These are phyloP conservation scores for Anableps anableps DNA, from an alignment of 2,797 vertebrate genomes.

Conservation along the genomic window DNA sequence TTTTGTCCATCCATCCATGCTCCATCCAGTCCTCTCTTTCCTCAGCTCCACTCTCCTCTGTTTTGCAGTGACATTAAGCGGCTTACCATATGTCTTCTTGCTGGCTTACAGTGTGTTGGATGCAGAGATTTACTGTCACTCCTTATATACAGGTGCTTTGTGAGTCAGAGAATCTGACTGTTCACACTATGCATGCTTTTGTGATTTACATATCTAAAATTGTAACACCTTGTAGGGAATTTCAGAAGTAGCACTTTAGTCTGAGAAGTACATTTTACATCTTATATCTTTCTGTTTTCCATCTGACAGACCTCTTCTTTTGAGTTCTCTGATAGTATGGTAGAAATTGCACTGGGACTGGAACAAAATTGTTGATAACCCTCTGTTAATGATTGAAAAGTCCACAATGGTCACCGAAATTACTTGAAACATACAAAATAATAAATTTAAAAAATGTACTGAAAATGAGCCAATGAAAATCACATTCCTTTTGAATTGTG, in stretches of 20 bases:
- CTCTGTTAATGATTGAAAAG: background rate
- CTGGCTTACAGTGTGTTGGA: constrained; percentile 69
- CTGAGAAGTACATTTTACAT: constrained; percentile 9
- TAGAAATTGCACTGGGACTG: background rate
- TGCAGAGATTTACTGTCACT: constrained; percentile 74
- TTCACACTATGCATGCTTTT: constrained; percentile 23
- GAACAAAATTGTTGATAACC: background rate
- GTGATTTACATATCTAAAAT: constrained; percentile 49
- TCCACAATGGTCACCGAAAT: background rate
- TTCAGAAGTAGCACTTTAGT: constrained; percentile 37
- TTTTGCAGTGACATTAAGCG: constrained; percentile 76
- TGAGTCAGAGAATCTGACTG: constrained; percentile 60
- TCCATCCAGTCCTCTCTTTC: constrained; percentile 28
- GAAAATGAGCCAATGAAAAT: too few species aligned
- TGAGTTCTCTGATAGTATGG: background rate
- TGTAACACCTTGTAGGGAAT: constrained; percentile 29
- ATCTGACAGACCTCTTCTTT: background rate
- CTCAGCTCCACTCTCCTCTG: constrained; percentile 52
- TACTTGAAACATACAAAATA: background rate
- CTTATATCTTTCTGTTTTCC: background rate
- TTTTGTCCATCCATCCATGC: constrained; percentile 44
- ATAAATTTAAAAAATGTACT: background rate
- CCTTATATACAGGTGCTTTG: constrained; percentile 76
- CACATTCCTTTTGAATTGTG: too few species aligned
- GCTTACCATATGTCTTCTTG: constrained; percentile 75